Evolutionary conservation across 2,888 invertebrate species (phyloP).

Genomic region (Drosophila infuscata): DNA sequence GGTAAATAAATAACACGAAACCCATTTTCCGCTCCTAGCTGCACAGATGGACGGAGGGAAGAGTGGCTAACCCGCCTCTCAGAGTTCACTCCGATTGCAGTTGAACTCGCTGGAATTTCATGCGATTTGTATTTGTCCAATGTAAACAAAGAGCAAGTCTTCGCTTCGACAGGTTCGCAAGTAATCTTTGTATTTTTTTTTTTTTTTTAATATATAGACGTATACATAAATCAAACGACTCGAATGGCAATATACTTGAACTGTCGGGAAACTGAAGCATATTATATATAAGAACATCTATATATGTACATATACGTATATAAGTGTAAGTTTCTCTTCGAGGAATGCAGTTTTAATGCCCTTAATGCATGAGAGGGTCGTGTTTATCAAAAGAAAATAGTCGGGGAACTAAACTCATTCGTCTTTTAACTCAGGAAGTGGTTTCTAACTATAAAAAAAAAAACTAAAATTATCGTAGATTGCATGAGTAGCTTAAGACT

Average conservation of each 20-base stretch:
- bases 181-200: slow-evolving; percentile 16
- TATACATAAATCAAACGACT: slow-evolving; percentile 66
- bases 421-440: neutral
- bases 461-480: neutral
- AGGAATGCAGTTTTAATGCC: slow-evolving; percentile 37
- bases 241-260: slow-evolving; percentile 31
- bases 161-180: slow-evolving; percentile 46
- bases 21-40: slow-evolving; percentile 65
- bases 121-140: slow-evolving; percentile 72
- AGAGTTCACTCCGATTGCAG: slow-evolving; percentile 64
- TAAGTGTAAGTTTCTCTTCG: slow-evolving; percentile 33
- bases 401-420: neutral
- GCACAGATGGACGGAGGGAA: slow-evolving; percentile 14
- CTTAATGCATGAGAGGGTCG: slow-evolving; percentile 4
- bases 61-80: neutral
- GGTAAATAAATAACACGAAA: slow-evolving; percentile 80
- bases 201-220: slow-evolving; percentile 22
- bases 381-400: neutral
- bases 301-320: slow-evolving; percentile 14
- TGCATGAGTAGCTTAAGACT: neutral
- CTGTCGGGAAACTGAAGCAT: slow-evolving; percentile 34
- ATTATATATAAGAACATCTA: slow-evolving; percentile 16
- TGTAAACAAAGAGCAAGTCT: slow-evolving; percentile 45
- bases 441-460: neutral
- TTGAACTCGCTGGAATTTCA: slow-evolving; percentile 54